A percentile compares a stretch with the other conserved stretches of the same genome.
These are phyloP conservation scores for Phaedon cochleariae DNA, from an alignment of 2,888 invertebrate species.

Conservation along the genomic window DNA sequence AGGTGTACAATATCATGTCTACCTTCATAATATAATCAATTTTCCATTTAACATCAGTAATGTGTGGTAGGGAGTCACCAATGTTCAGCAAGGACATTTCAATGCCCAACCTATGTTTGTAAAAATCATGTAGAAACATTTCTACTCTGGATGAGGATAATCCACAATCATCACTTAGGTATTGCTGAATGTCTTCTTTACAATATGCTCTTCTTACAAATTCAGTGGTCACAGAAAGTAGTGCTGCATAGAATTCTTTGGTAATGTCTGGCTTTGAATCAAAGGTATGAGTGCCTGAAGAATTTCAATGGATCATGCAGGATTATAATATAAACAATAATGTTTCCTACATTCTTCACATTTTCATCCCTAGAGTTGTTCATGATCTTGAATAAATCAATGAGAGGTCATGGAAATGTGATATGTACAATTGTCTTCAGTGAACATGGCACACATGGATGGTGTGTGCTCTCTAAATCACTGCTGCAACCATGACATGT, in stretches of 20 bases:
- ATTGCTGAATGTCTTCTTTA: constrained; percentile 46
- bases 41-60: constrained; percentile 70
- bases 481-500: no score
- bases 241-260: constrained; percentile 54
- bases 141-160: constrained; percentile 44
- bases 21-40: constrained; percentile 65
- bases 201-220: constrained; percentile 51
- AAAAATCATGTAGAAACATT: constrained; percentile 50
- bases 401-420: no score
- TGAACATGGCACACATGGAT: no score
- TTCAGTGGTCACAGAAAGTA: constrained; percentile 53
- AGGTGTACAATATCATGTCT: no score
- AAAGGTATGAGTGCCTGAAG: constrained; percentile 45
- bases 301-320: no score
- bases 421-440: no score
- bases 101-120: constrained; percentile 49
- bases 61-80: constrained; percentile 63
- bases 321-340: no score
- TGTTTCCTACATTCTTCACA: no score
- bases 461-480: no score
- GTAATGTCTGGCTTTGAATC: constrained; percentile 56
- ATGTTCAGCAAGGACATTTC: constrained; percentile 55
- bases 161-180: constrained; percentile 50
- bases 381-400: no score
- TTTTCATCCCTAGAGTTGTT: no score